Conservation (phyloP, 2,113 vertebrate species). For the Daphoenositta chrysoptera region DNA sequence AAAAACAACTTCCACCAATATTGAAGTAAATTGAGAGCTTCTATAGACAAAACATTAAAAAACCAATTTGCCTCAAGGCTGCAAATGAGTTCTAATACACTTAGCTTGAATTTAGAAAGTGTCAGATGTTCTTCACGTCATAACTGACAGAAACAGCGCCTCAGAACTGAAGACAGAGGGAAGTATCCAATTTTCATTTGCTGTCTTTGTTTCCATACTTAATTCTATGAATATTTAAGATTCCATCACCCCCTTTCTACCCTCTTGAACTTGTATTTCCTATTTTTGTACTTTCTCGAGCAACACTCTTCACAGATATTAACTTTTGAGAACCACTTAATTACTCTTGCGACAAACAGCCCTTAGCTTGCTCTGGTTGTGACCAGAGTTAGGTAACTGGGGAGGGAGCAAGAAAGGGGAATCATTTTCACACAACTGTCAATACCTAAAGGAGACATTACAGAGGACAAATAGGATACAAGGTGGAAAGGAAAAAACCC, state of each 20-base stretch:
- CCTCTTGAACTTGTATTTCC: background rate
- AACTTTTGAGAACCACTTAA: background rate
- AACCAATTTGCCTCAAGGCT: background rate
- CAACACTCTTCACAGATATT: background rate
- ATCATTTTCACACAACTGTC: background rate
- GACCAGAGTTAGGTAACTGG: background rate
- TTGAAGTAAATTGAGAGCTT: background rate
- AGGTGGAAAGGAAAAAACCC: rapidly evolving
- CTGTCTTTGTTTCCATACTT: background rate
- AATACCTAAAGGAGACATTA: background rate
- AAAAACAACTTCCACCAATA: background rate
- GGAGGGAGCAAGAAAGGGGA: background rate
- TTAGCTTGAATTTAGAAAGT: background rate
- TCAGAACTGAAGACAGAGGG: background rate
- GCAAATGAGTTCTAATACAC: background rate
- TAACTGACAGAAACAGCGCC: background rate
- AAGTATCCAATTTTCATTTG: background rate
- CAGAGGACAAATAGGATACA: background rate
- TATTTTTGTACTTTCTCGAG: background rate
- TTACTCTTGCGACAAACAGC: background rate
- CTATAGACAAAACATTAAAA: background rate
- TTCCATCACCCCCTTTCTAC: background rate
- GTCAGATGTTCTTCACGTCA: background rate
- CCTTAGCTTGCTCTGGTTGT: background rate
- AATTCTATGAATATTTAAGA: background rate